These are phyloP conservation scores for Drosophila pullipes DNA, from an alignment of 2,888 invertebrate species.

Conservation along the genomic window DNA sequence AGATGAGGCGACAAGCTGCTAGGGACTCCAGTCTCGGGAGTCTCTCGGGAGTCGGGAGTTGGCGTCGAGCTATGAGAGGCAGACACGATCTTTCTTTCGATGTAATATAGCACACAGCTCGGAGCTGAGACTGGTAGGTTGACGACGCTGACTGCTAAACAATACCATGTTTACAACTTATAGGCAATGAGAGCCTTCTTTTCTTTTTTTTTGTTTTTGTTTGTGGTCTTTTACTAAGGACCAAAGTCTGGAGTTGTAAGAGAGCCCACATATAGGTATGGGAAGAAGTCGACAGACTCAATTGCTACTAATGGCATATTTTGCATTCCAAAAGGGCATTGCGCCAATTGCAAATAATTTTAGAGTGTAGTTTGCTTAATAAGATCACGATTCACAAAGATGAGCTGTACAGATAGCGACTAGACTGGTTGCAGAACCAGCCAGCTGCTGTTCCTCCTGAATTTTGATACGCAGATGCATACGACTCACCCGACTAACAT, in stretches of 20 bases:
- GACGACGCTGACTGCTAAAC: conserved; percentile 47
- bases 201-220: conserved; percentile 16
- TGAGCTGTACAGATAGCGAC: conserved; percentile 51
- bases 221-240: conserved; percentile 46
- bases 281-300: conserved; percentile 43
- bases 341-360: conserved; percentile 80
- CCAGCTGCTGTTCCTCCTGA: neutral
- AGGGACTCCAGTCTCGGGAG: conserved; percentile 22
- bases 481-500: neutral
- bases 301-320: conserved; percentile 78
- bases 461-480: conserved; percentile 8
- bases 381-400: conserved; percentile 74
- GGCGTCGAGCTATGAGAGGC: conserved; percentile 40
- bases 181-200: conserved; percentile 58
- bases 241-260: conserved; percentile 14
- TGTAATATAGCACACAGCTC: conserved; percentile 51
- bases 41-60: conserved; percentile 14
- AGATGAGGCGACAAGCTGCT: conserved; percentile 77
- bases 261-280: conserved; percentile 42
- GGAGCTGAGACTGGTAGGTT: conserved; percentile 18
- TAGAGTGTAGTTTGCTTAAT: conserved; percentile 66
- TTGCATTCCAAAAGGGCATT: conserved; percentile 77
- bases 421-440: conserved; percentile 15
- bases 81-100: conserved; percentile 70
- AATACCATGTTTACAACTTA: conserved; percentile 83